Conservation (phyloP, 64 coral and sea anemone species). For the Dendrophyllia cribrosa region DNA sequence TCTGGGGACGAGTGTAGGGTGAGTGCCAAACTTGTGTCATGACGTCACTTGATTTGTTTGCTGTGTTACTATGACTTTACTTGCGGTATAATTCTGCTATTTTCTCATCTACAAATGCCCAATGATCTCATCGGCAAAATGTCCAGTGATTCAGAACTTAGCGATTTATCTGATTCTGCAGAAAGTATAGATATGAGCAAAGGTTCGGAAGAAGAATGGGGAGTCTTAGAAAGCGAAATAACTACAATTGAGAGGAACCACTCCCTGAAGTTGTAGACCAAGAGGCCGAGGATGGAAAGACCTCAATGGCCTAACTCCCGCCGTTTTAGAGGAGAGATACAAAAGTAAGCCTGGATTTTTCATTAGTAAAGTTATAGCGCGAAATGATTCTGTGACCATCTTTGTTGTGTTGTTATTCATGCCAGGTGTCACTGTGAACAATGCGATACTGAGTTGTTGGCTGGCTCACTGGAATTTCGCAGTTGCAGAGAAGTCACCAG, state of each 20-base stretch:
- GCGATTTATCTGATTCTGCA: neutral
- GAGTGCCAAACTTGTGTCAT: no score
- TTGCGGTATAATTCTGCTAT: no score
- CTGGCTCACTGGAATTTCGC: neutral
- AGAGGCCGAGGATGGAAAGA: neutral
- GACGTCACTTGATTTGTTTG: no score
- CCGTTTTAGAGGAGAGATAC: neutral
- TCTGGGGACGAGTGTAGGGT: no score
- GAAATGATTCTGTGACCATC: neutral
- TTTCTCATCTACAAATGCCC: no score
- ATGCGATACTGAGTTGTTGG: neutral
- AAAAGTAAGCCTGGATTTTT: slow-evolving; percentile 2
- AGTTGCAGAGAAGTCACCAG: neutral
- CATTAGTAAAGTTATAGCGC: neutral
- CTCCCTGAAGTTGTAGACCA: neutral
- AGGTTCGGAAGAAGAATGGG: slow-evolving; percentile 15
- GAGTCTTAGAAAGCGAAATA: neutral
- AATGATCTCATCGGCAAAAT: neutral
- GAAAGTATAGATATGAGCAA: neutral
- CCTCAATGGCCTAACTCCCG: neutral
- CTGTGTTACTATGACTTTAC: no score
- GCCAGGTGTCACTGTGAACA: neutral
- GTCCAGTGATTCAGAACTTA: neutral
- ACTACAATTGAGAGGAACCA: neutral
- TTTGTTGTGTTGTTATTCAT: neutral